Evolutionary conservation across 64 coral and sea anemone genomes (phyloP), one percentile per base, ranked within the genome.

Genomic region (Porites lutea): DNA sequence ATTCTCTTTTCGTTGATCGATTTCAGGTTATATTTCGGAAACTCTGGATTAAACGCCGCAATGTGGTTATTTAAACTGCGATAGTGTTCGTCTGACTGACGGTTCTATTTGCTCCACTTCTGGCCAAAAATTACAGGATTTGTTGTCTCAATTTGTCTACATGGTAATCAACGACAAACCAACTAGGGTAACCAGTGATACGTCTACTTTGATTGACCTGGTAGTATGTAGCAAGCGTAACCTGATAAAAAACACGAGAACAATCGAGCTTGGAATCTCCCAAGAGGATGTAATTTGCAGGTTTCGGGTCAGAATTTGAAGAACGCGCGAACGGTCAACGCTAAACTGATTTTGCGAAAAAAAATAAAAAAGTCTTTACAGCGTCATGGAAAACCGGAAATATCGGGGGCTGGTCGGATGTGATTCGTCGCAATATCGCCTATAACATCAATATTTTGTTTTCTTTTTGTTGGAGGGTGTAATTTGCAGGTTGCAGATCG

Each of bases 201-300:
- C 54, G 8, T 78, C 52, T 21, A 89, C 87, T 60, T 58, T 89
- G 16, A 89, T 89, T 72, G 89, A 91, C 43, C 79, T 83, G 46
- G 78, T 83, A 3, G 83, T 83, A 20, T 72, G 77, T 44, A 91
- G 89, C 52, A 91, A 91, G 13, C 48, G 59, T 69, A 52, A 91
- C 19, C 14, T 59, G 6, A 61, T 83, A n/a, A 91, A 91, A 83
- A 19, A 55, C 12, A 85, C 90, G 16, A 37, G 27, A 37, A 37
- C 27, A 37, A 37, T 37, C 27, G 27, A 37, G 27, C 27, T 37
- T 37, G 27, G 27, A 37, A 37, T 37, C 27, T 37, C 27, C 27
- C 27, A 37, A 37, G 27, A 37, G 27, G 27, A 1, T 37, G 27
- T 37, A 0, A 37, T 37, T 37, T 37, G 27, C 27, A 37, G 27